These are phyloP conservation scores for Leucopternis melanops DNA, from an alignment of 2,113 vertebrate genomes.

Conservation along the genomic window DNA sequence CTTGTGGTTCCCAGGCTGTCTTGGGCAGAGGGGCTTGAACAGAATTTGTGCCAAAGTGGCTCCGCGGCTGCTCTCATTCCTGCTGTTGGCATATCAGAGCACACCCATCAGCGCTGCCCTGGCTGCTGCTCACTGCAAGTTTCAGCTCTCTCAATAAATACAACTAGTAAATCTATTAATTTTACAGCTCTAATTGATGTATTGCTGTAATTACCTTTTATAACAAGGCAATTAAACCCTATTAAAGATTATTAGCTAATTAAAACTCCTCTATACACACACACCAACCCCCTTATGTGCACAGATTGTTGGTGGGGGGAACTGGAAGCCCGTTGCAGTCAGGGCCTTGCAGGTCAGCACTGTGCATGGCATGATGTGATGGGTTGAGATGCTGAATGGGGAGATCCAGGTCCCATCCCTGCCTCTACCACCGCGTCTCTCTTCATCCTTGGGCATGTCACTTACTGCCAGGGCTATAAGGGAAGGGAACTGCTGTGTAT, in stretches of 20 bases:
- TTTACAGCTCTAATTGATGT: slow-evolving; percentile 57
- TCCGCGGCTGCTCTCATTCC: rapidly evolving
- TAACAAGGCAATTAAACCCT: slow-evolving; percentile 56
- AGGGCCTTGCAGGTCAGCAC: neutral
- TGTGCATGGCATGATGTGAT: rapidly evolving
- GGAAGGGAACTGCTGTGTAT: rapidly evolving
- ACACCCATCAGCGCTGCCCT: neutral
- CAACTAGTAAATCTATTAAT: slow-evolving; percentile 45
- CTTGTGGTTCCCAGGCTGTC: neutral
- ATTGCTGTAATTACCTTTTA: slow-evolving; percentile 53
- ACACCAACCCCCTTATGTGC: neutral
- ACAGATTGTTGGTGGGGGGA: neutral
- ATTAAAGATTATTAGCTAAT: slow-evolving; percentile 60
- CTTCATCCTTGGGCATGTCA: neutral
- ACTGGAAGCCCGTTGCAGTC: neutral
- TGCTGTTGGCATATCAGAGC: neutral
- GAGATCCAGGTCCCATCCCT: neutral
- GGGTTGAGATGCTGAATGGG: neutral
- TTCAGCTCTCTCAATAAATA: neutral
- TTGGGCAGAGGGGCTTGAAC: too few relatives aligned
- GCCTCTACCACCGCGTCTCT: rapidly evolving
- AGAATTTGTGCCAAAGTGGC: neutral
- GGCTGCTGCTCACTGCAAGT: neutral
- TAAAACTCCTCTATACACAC: neutral
- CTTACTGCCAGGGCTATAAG: neutral